phyloP scores from a whole-genome alignment of 2,888 invertebrate genomes.

The Drosophila stalkeri region DNA sequence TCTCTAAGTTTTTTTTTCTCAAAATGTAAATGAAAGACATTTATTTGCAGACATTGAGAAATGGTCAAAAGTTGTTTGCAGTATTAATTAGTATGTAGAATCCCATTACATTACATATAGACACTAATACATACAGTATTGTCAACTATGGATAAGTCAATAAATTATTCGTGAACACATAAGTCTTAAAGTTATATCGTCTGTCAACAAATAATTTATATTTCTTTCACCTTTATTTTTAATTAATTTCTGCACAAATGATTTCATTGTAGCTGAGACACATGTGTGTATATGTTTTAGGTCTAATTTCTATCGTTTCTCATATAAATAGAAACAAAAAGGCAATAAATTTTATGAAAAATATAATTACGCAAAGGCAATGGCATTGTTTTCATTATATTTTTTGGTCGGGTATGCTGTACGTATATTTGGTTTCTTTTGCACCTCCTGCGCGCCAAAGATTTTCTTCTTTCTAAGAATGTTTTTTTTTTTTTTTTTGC shows the following conservation, averaged over 20 bases:
- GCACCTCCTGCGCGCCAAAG: conserved; percentile 47
- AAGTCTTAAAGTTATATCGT: background rate
- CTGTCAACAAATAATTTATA: background rate
- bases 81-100: background rate
- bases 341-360: conserved; percentile 81
- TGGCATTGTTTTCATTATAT: conserved; percentile 45
- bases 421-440: conserved; percentile 61
- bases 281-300: conserved; percentile 18
- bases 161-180: too few species aligned
- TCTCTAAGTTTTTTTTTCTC: too few species aligned
- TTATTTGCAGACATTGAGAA: too few species aligned
- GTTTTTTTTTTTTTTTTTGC: conserved; percentile 25
- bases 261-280: conserved; percentile 15
- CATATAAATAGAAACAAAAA: conserved; percentile 79
- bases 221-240: conserved; percentile 48
- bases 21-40: too few species aligned
- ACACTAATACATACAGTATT: background rate
- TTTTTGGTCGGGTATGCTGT: conserved; percentile 10
- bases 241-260: conserved; percentile 67
- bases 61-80: too few species aligned
- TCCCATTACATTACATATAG: background rate
- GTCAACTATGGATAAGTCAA: background rate
- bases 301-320: conserved; percentile 30
- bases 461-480: conserved; percentile 34
- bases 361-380: conserved; percentile 82